phyloP scores from a whole-genome alignment of 2,888 invertebrate species.

The Ptilodon capucinus region DNA sequence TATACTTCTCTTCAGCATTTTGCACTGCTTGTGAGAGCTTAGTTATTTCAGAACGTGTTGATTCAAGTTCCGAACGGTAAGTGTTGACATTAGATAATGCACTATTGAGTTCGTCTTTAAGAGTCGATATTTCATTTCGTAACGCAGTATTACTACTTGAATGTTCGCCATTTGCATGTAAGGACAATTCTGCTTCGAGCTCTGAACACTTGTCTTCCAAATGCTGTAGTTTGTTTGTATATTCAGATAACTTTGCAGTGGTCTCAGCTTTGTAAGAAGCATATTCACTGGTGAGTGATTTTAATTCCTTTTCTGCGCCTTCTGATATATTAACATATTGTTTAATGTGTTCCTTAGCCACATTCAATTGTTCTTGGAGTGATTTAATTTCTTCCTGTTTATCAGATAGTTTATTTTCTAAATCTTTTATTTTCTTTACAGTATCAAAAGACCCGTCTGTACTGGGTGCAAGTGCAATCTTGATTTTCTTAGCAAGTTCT shows the following conservation, averaged over 20 bases:
- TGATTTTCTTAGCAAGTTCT: conserved; percentile 87
- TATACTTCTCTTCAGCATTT: conserved; percentile 89
- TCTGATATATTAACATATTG: conserved; percentile 94
- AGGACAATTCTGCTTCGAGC: conserved; percentile 87
- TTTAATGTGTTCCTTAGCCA: conserved; percentile 89
- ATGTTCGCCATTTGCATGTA: conserved; percentile 85
- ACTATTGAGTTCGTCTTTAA: conserved; percentile 84
- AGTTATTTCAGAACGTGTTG: conserved; percentile 84
- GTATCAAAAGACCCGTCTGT: conserved; percentile 83
- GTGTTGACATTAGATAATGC: conserved; percentile 81
- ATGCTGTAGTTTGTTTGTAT: conserved; percentile 68
- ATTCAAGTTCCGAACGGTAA: conserved; percentile 84
- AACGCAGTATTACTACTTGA: conserved; percentile 66
- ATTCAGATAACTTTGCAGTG: conserved; percentile 81
- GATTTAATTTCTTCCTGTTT: conserved; percentile 85
- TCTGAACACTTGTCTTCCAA: conserved; percentile 85
- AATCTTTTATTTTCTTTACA: conserved; percentile 86
- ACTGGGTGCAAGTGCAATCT: conserved; percentile 83
- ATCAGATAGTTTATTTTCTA: conserved; percentile 85
- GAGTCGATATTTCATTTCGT: conserved; percentile 81
- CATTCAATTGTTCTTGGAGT: conserved; percentile 87
- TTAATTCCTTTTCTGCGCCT: conserved; percentile 90
- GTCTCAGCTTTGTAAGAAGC: conserved; percentile 82
- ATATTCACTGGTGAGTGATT: conserved; percentile 83
- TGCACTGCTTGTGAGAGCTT: conserved; percentile 84